phyloP scores from a whole-genome alignment of 2,113 vertebrate species.

The Elaphurus davidianus region DNA sequence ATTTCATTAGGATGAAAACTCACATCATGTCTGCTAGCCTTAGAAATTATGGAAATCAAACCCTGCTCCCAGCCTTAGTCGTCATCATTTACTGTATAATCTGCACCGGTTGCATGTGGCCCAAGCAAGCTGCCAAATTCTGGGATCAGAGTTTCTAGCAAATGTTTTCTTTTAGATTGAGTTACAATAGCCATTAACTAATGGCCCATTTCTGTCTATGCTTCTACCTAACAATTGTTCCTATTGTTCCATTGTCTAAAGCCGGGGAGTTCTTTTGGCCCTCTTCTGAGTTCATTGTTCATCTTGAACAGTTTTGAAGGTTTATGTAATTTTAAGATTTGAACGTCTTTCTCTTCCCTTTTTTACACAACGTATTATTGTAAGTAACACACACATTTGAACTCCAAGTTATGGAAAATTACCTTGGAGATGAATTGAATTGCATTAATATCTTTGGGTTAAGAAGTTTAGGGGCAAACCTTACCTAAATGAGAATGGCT shows the following conservation, averaged over 20 bases:
- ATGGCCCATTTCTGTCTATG: accelerated
- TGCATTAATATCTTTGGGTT: neutral
- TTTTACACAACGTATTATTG: neutral
- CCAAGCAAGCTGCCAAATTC: neutral
- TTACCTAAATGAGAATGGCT: neutral
- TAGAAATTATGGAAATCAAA: slow-evolving; percentile 2
- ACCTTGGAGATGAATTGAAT: neutral
- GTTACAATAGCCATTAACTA: accelerated
- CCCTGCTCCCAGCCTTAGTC: neutral
- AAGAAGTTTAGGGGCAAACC: neutral
- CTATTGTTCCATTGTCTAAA: neutral
- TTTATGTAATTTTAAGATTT: neutral
- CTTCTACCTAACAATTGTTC: neutral
- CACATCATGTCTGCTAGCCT: neutral
- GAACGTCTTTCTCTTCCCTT: neutral
- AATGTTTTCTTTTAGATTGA: neutral
- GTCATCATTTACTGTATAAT: neutral
- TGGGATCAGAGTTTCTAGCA: neutral
- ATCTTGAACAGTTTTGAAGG: neutral
- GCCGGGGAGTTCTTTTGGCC: neutral
- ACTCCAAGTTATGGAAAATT: neutral
- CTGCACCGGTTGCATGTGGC: neutral
- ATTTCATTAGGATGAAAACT: slow-evolving; percentile 11
- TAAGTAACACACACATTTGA: neutral
- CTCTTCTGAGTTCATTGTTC: neutral